Evolutionary conservation across 2,888 invertebrate species (phyloP), one percentile per base, ranked within the genome.

Genomic region (Tetanocera ferruginea): DNA sequence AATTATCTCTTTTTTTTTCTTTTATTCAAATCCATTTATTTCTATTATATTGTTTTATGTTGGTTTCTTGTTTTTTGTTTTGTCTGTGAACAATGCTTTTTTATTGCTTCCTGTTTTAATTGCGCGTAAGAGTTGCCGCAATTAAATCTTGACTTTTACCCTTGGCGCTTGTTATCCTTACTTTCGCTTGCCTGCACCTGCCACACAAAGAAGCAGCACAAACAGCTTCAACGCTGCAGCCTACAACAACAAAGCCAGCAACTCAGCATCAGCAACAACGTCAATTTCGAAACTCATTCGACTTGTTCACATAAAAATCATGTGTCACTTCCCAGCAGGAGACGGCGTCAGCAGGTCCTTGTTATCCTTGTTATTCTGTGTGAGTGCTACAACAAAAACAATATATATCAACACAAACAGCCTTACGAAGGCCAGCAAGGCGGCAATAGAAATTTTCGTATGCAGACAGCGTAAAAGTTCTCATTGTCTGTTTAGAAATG

Each of bases 261-360:
- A 34, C 28, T 8, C 43, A 67, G 37, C 67, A 28, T 19, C 55
- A 55, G 23, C 55, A 55, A 8, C 19, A 55, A 55, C 19, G 23
- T 23, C 19, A 55, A 55, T 55, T 55, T 28, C 28, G 28, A 60
- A 28, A 60, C 25, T 43, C 37, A 43, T n/a, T 43, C 67, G 34
- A 43, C 37, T 37, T 67, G 67, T 37, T 34, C 37, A 43, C 67
- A 55, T 71, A 71, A 72, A 57, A 60, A 72, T 37, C 72, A 72
- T 60, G 72, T 72, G 72, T 72, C 72, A 72, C 60, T 60, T 72
- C 72, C 11, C 72, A 72, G 72, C 72, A 72, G 72, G 72, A 72
- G 72, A 60, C 72, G 55, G 71, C 71, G 55, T 55, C 71, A 71
- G 34, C 71, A 71, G 55, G 71, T 71, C 37, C 72, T 60, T 25